phyloP scores from a whole-genome alignment of 2,888 invertebrate species.

The Frankliniella intonsa region DNA sequence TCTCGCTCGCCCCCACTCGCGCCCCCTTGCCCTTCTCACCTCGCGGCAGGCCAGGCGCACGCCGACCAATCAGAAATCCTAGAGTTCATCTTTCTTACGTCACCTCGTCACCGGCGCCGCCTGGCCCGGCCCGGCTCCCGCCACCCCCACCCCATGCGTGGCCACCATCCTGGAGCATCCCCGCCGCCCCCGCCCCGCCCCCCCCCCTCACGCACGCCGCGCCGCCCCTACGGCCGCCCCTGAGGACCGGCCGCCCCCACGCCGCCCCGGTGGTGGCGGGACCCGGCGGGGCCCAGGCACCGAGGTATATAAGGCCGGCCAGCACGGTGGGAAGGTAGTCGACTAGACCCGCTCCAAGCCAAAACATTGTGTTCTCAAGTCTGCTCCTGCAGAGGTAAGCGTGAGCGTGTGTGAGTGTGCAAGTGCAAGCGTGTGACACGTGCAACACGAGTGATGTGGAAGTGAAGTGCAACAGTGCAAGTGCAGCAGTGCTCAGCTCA shows the following conservation, averaged over 20 bases:
- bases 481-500: neutral
- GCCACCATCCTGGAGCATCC: neutral
- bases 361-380: conserved; percentile 24
- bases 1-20: no score
- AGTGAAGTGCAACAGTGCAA: neutral
- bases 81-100: conserved; percentile 25
- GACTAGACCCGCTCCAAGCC: conserved; percentile 10
- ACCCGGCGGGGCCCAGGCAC: neutral
- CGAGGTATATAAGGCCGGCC: conserved; percentile 10
- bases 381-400: conserved; percentile 3
- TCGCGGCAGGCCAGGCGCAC: neutral
- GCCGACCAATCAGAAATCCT: conserved; percentile 21
- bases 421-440: neutral
- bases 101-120: conserved; percentile 1
- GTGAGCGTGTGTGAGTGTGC: neutral
- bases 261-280: neutral
- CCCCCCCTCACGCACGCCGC: neutral
- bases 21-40: neutral
- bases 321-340: conserved; percentile 8
- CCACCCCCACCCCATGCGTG: neutral
- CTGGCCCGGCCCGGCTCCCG: neutral
- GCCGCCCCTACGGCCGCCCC: neutral
- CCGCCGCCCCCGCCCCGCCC: neutral
- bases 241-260: neutral
- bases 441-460: neutral